phyloP scores from a whole-genome alignment of 2,113 vertebrate species.

The Microcebus griseorufus region DNA sequence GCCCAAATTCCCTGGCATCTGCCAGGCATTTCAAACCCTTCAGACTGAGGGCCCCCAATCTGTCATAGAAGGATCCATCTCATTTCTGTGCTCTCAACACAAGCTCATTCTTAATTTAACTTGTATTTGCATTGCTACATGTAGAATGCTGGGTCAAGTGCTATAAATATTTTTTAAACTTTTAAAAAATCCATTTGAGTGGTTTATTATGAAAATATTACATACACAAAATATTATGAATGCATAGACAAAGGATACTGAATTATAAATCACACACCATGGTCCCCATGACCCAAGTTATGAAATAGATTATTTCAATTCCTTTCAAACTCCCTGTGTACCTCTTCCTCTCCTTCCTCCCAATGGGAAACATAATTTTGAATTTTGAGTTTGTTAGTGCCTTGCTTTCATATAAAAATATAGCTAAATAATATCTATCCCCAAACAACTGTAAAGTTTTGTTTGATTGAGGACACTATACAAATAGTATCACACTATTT shows the following conservation, averaged over 20 bases:
- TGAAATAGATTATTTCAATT: background rate
- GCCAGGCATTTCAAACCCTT: too few species aligned
- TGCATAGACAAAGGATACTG: background rate
- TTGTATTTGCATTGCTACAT: background rate
- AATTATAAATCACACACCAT: background rate
- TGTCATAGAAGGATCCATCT: background rate
- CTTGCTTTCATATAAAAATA: background rate
- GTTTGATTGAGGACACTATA: background rate
- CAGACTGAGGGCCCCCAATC: background rate
- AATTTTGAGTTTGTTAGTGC: background rate
- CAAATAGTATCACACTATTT: background rate
- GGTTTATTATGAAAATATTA: conserved; percentile 2
- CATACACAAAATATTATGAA: background rate
- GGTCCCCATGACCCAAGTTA: background rate
- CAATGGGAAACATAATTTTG: background rate
- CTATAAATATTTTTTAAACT: background rate
- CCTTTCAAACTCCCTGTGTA: background rate
- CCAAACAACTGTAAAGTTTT: background rate
- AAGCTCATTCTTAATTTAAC: background rate
- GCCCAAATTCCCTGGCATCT: background rate
- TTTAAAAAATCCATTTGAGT: background rate
- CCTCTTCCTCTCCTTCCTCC: background rate
- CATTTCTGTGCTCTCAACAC: background rate
- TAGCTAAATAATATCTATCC: background rate
- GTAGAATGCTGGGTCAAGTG: background rate